Percentiles rank a stretch among this genome's conserved stretches.
phyloP scores from a whole-genome alignment of 2,888 invertebrate genomes.

The Lasioglossum calceatum region DNA sequence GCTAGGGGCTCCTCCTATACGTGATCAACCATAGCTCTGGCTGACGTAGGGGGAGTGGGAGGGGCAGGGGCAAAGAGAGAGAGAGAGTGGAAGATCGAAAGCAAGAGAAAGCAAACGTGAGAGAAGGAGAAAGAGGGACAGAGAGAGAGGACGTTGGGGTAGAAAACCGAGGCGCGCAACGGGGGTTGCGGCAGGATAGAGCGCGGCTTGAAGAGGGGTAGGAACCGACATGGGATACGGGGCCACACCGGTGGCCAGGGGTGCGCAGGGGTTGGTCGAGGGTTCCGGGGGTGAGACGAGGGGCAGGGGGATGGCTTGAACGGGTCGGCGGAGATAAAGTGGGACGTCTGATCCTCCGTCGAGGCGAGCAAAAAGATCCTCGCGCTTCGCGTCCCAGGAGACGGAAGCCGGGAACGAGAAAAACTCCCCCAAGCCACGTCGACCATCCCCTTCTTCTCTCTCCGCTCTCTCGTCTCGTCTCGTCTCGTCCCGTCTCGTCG shows the following conservation, averaged over 20 bases:
- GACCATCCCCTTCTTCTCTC: constrained; percentile 84
- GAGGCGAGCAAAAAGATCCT: constrained; percentile 84
- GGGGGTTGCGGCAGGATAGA: constrained; percentile 85
- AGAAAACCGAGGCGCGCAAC: constrained; percentile 82
- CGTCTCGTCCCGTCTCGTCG: not conserved
- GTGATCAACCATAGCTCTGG: constrained; percentile 81
- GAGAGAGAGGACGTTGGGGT: constrained; percentile 75
- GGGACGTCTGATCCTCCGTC: constrained; percentile 84
- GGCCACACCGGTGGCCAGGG: constrained; percentile 82
- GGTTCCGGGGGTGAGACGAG: constrained; percentile 81
- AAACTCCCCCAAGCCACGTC: constrained; percentile 84
- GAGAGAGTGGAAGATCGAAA: not conserved
- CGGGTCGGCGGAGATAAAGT: constrained; percentile 84
- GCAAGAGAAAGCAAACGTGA: not conserved
- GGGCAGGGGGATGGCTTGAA: constrained; percentile 81
- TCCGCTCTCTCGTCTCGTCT: constrained; percentile 11
- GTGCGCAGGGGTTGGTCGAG: constrained; percentile 79
- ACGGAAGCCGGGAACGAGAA: constrained; percentile 80
- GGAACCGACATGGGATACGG: constrained; percentile 85
- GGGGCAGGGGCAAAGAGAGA: constrained; percentile 55
- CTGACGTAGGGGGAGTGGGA: constrained; percentile 63
- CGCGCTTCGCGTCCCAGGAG: constrained; percentile 82
- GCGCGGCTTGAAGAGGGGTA: constrained; percentile 64
- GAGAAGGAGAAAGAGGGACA: constrained; percentile 47
- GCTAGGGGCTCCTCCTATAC: constrained; percentile 82